Evolutionary conservation across 2,888 invertebrate genomes (phyloP), one percentile per base, ranked within the genome.

Genomic region (Limnephilus rhombicus): DNA sequence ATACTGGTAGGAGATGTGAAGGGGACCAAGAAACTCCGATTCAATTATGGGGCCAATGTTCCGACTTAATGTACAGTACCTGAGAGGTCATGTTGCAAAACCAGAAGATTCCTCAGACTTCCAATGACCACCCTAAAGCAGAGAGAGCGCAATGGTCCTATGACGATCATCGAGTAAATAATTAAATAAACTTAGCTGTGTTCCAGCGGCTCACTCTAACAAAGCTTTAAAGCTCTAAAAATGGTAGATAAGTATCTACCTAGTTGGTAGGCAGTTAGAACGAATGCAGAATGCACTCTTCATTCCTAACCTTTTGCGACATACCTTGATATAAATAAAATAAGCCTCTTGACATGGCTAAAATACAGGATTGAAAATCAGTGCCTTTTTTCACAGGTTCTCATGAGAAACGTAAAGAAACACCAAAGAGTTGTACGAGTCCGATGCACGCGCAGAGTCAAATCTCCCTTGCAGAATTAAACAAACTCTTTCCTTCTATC

Each of bases 381-480:
- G 68, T 90, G n/a, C 49, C 80, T 90, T 90, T 92, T 92, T 92
- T 92, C 92, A 82, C 90, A 53, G 90, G 86, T 92, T 92, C 80
- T 89, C 89, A 53, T 91, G 91, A 92, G 90, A 92, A 90, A 89
- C 87, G 29, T 24, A 92, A 91, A 91, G 92, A 92, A 45, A 92
- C 90, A 80, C 92, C 92, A 85, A 83, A 91, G 89, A 90, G 53
- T 86, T 83, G 89, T 37, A 80, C 45, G 53, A 80, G 45, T 29
- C 37, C 88, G 34, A 18, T 37, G 88, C 34, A 68, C 68, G 83
- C 81, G 88, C 45, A 88, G 18, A 34, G 81, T 82, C 53, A 49
- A 34, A 88, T 82, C 88, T 53, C 49, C 91, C 81, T 2, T 7
- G 81, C 15, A 34, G 82, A n/a, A 45, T 15, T 37, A 29, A n/a